Evolutionary conservation across 2,113 vertebrate genomes (phyloP).

Genomic region (Pholis gunnellus): DNA sequence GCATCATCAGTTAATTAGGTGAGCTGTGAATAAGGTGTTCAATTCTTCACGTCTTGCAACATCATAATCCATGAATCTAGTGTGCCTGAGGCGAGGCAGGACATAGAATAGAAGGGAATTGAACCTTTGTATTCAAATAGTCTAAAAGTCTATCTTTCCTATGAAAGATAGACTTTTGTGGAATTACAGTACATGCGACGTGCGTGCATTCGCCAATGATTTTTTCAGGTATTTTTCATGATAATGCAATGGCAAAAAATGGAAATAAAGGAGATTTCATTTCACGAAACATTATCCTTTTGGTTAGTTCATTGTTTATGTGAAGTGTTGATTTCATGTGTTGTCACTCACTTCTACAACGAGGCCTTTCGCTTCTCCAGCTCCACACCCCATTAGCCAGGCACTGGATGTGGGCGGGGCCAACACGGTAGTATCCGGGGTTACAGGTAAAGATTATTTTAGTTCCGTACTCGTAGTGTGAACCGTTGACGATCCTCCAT

Average conservation of each 20-base stretch:
- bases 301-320: neutral
- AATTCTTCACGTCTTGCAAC: conserved; percentile 20
- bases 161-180: neutral
- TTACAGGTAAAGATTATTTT: conserved; percentile 97
- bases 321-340: neutral
- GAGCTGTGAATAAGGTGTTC: conserved; percentile 12
- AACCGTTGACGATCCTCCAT: conserved; percentile 96
- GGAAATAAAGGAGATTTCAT: neutral
- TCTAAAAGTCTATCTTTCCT: neutral
- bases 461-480: conserved; percentile 95
- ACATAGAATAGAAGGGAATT: neutral
- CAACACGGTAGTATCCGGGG: conserved; percentile 93
- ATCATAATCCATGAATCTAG: conserved; percentile 9
- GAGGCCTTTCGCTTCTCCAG: conserved; percentile 95
- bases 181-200: neutral
- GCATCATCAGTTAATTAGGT: conserved; percentile 38
- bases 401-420: conserved; percentile 94
- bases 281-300: neutral
- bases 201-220: neutral
- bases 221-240: neutral
- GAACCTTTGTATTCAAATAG: too few species aligned
- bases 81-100: neutral
- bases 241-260: neutral
- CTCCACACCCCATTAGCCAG: conserved; percentile 96
- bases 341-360: conserved; percentile 89